These are phyloP conservation scores for Hippocampus abdominalis DNA, from an alignment of 2,113 vertebrate genomes.

Conservation along the genomic window DNA sequence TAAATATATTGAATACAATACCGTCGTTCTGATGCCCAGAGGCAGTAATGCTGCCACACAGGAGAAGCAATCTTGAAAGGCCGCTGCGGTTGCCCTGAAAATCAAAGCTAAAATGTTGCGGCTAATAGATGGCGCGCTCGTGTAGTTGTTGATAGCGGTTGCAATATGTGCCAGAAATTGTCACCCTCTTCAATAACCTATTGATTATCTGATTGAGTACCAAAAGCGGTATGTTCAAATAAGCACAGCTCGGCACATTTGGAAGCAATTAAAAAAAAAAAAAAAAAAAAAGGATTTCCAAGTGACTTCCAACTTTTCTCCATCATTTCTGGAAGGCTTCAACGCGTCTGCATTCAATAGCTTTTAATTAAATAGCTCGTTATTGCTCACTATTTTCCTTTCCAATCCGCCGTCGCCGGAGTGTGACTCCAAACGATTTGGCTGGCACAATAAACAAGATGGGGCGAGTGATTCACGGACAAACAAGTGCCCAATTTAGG, in stretches of 20 bases:
- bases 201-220: background rate
- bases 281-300: background rate
- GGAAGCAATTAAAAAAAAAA: background rate
- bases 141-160: background rate
- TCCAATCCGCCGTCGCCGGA: background rate
- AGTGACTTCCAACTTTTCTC: background rate
- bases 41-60: too few relatives aligned
- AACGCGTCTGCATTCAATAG: background rate
- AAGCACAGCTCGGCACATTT: background rate
- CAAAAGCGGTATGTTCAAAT: background rate
- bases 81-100: too few relatives aligned
- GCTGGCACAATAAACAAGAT: constrained; percentile 2
- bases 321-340: background rate
- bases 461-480: background rate
- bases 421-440: background rate
- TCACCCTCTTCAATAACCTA: background rate
- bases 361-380: constrained; percentile 9
- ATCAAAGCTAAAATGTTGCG: background rate
- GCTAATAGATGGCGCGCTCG: background rate
- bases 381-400: background rate
- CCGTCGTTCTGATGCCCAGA: too few relatives aligned
- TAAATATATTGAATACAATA: too few relatives aligned
- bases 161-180: background rate
- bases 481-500: background rate
- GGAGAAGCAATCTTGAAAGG: too few relatives aligned